Evolutionary conservation across 2,888 invertebrate genomes (phyloP).

Genomic region (Synanthedon formicaeformis): DNA sequence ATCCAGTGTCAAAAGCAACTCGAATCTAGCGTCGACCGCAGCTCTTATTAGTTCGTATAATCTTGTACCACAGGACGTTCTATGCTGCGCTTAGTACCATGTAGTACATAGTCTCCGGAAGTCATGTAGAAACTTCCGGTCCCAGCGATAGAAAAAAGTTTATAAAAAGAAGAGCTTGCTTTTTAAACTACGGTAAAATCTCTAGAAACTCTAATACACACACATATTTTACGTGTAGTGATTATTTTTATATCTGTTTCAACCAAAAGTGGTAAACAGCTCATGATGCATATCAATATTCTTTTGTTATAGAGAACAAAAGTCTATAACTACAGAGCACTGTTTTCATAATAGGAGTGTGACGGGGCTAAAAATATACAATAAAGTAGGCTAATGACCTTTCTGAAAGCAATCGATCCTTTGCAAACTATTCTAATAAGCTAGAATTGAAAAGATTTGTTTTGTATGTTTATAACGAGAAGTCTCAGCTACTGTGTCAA

Average conservation of each 20-base stretch:
- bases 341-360: slow-evolving; percentile 17
- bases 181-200: too few species aligned
- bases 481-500: neutral
- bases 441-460: neutral
- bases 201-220: too few species aligned
- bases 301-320: slow-evolving; percentile 9
- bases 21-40: too few species aligned
- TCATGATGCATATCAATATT: slow-evolving; percentile 5
- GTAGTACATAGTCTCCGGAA: too few species aligned
- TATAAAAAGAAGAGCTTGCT: too few species aligned
- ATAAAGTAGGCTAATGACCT: slow-evolving; percentile 54
- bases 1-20: too few species aligned
- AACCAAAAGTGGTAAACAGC: neutral
- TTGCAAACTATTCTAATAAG: slow-evolving; percentile 1
- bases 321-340: slow-evolving; percentile 13
- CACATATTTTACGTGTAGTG: too few species aligned
- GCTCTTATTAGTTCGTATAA: too few species aligned
- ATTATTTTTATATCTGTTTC: neutral
- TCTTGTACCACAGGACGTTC: too few species aligned
- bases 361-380: slow-evolving; percentile 47
- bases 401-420: slow-evolving; percentile 27
- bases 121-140: too few species aligned
- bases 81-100: too few species aligned
- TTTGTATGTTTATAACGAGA: neutral
- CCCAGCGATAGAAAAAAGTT: too few species aligned